These are phyloP conservation scores for Sogatella furcifera DNA, from an alignment of 1,140 invertebrate genomes.

Conservation along the genomic window DNA sequence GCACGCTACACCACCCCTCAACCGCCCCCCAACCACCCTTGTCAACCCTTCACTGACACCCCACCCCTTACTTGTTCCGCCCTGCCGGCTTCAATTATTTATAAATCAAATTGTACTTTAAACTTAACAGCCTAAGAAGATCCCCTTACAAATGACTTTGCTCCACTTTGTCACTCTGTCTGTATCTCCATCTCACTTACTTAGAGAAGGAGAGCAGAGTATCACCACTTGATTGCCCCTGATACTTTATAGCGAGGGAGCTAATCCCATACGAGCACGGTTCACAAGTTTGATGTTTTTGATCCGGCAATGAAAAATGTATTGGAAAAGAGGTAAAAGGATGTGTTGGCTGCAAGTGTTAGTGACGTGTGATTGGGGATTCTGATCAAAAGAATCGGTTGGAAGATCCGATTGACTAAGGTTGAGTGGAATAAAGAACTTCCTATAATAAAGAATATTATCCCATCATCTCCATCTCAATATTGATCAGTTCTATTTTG, in stretches of 20 bases:
- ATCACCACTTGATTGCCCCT: no score
- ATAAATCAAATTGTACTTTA: constrained; percentile 4
- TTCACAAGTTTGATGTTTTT: not conserved
- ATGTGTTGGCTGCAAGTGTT: no score
- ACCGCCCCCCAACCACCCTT: not conserved
- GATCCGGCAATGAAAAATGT: not conserved
- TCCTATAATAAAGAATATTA: no score
- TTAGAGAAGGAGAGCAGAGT: no score
- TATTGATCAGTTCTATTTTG: no score
- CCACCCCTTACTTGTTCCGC: not conserved
- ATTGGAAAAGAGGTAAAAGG: not conserved
- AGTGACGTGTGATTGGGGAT: no score
- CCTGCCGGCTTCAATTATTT: not conserved
- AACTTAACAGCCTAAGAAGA: not conserved
- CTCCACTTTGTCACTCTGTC: not conserved
- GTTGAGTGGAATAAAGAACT: no score
- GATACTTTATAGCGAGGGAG: no score
- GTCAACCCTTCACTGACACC: not conserved
- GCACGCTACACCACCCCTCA: not conserved
- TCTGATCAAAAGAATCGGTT: not conserved
- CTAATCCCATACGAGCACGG: no score
- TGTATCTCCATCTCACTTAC: no score
- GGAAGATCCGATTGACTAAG: no score
- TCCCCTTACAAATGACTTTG: not conserved
- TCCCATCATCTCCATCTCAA: no score